Percentiles rank a stretch among this genome's conserved stretches.
Conservation (phyloP, 2,797 vertebrate genomes). For the Hoplostethus atlanticus region DNA sequence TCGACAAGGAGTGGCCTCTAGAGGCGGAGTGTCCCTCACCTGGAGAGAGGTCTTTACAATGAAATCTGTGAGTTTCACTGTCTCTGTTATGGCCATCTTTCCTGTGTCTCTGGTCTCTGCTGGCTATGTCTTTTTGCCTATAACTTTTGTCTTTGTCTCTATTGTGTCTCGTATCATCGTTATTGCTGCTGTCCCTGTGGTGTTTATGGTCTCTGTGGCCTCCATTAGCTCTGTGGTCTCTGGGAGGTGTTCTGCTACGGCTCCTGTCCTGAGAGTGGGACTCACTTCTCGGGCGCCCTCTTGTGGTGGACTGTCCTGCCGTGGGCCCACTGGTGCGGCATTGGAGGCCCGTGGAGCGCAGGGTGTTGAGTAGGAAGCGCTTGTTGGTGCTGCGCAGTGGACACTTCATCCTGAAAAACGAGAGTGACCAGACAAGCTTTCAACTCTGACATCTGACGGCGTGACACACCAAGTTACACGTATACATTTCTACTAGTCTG, state of each 20-base stretch:
- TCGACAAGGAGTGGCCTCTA: conserved; percentile 15
- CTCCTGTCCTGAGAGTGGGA: conserved; percentile 46
- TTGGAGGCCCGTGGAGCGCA: conserved; percentile 87
- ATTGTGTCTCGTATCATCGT: conserved; percentile 49
- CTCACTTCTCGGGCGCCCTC: conserved; percentile 54
- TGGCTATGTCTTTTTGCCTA: conserved; percentile 47
- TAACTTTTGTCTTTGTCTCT: conserved; percentile 54
- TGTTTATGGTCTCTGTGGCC: conserved; percentile 54
- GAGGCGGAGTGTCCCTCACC: conserved; percentile 27
- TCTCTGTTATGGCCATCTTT: conserved; percentile 55
- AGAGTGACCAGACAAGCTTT: conserved; percentile 7
- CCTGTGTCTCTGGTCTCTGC: conserved; percentile 44
- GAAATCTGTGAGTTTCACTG: conserved; percentile 48
- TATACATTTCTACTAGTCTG: neutral
- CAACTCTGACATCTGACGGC: neutral
- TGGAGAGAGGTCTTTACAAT: conserved; percentile 26
- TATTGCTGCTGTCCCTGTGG: conserved; percentile 41
- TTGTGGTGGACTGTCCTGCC: conserved; percentile 27
- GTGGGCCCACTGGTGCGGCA: conserved; percentile 34
- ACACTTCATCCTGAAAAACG: conserved; percentile 93
- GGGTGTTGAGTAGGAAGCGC: conserved; percentile 96
- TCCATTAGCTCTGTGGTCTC: conserved; percentile 43
- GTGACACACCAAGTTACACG: neutral
- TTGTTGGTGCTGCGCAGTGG: conserved; percentile 95
- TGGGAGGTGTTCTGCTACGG: conserved; percentile 67